Evolutionary conservation across 2,113 vertebrate genomes (phyloP), one percentile per base, ranked within the genome.

Genomic region (Cephalopholis sonnerati): DNA sequence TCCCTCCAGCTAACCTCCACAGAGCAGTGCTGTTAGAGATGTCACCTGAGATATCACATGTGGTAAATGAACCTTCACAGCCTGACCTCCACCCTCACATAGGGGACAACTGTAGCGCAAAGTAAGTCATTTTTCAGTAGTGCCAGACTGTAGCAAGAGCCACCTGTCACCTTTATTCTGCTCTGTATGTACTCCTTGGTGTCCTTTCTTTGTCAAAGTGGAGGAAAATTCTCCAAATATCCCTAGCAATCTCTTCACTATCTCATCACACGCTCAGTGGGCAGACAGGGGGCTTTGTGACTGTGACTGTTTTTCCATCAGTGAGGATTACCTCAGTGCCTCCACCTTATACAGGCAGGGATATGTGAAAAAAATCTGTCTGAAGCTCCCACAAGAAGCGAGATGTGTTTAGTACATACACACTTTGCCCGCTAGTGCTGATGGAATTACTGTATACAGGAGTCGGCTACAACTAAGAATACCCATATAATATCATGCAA

Each of bases 241-340:
- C 88, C 48, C 1, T 1, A 36, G 74, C 27, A 80, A 66, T 80
- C 82, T 71, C 70, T 39, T 79, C 68, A 58, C 66, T 67, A 82
- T 88, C 88, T 92, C 87, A 90, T 90, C 83, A 77, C 83, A 89
- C 63, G 81, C 82, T 87, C 68, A 65, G 82, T 39, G 18, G 85
- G 82, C 74, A 75, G 65, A 86, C 62, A 61, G 80, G 44, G 36
- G 48, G 84, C 82, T 82, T 71, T 77, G 73, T 46, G 79, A 74
- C 57, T 66, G 76, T 73, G 80, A 79, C 86, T 78, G 80, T 70
- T 90, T 87, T 82, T 61, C 74, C 72, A 82, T 92, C 84, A 83
- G 54, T 2, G 54, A 77, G 87, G 82, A 89, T 90, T 90, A 89
- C 59, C 55, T 54, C 59, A 48, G 44, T 15, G 74, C 72, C 75